Conservation (phyloP, 2,797 vertebrate species). For the Gastrophryne carolinensis region DNA sequence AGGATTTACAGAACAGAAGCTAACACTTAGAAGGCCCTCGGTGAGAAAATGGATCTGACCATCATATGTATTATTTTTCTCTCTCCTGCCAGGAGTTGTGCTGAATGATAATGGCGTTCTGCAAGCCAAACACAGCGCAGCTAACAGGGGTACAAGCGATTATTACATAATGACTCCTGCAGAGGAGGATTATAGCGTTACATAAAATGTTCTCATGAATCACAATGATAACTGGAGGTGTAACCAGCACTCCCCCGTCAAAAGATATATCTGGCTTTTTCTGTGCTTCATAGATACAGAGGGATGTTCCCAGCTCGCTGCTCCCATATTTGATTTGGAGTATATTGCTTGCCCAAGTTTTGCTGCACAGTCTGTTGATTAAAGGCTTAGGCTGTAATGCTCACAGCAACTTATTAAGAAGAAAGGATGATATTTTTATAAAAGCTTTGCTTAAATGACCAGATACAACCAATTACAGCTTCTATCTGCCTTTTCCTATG, state of each 20-base stretch:
- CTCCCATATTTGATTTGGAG: neutral
- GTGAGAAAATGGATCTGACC: constrained; percentile 21
- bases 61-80: neutral
- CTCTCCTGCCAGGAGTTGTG: neutral
- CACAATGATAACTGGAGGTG: neutral
- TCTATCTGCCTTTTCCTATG: no score
- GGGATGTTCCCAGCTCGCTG: neutral
- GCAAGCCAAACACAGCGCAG: neutral
- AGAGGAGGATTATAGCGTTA: constrained; percentile 25
- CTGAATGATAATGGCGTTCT: constrained; percentile 16
- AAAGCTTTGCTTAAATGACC: no score
- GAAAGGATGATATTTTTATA: no score
- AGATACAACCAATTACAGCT: no score
- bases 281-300: neutral
- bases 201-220: constrained; percentile 12
- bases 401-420: neutral
- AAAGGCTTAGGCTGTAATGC: neutral
- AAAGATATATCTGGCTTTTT: neutral
- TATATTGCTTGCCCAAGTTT: neutral
- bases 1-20: neutral
- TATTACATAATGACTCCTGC: constrained; percentile 21
- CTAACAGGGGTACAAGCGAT: neutral
- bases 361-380: neutral
- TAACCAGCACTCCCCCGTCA: neutral
- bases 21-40: constrained; percentile 20